Conservation (phyloP, 64 coral and sea anemone genomes). For the Stichodactyla mertensii region DNA sequence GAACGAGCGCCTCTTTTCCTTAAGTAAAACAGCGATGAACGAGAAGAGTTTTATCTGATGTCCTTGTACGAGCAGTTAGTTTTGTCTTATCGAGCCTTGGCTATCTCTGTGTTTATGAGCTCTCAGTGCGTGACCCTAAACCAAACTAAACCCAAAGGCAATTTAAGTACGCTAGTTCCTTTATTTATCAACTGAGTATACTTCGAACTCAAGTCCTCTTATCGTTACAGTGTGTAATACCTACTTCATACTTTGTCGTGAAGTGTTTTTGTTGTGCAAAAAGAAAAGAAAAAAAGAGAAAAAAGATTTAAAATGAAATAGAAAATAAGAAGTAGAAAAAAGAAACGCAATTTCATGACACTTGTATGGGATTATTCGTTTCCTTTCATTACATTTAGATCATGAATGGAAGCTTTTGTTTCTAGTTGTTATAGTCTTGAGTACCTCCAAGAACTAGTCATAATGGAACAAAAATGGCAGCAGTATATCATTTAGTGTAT, state of each 20-base stretch:
- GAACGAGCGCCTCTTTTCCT: not conserved
- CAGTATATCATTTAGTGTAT: not conserved
- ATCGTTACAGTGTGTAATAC: not conserved
- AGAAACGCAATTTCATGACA: not conserved
- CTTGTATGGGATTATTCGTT: not conserved
- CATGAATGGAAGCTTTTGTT: constrained; percentile 8
- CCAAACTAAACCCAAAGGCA: not conserved
- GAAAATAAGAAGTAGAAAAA: not conserved
- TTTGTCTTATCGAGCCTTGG: not conserved
- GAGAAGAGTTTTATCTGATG: constrained; percentile 16
- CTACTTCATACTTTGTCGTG: constrained; percentile 5
- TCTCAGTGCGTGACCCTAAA: constrained; percentile 14
- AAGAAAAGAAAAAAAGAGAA: not conserved
- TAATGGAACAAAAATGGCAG: not conserved
- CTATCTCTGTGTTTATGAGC: not conserved
- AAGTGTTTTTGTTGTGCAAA: not conserved
- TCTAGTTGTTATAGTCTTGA: constrained; percentile 3
- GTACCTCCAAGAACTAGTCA: constrained; percentile 17
- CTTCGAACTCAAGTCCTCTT: constrained; percentile 6
- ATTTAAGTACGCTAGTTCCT: constrained; percentile 7
- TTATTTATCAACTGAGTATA: not conserved
- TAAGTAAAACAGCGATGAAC: not conserved
- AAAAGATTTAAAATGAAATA: not conserved
- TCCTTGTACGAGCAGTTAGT: not conserved
- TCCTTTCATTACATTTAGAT: constrained; percentile 1